phyloP scores from a whole-genome alignment of 2,797 vertebrate species.

The Siniperca obscura region DNA sequence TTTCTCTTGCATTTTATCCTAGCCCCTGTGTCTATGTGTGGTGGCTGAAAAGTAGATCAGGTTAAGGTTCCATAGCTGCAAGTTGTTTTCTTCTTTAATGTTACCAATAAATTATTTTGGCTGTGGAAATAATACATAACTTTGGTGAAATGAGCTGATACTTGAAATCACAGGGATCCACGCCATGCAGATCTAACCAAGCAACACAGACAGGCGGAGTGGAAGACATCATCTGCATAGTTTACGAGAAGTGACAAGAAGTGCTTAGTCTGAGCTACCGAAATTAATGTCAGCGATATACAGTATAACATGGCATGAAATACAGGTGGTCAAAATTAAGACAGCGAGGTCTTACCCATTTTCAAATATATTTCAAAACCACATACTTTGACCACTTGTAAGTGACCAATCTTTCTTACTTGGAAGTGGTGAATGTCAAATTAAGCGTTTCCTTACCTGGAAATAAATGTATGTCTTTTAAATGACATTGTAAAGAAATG shows the following conservation, averaged over 20 bases:
- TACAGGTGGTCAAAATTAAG: neutral
- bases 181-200: constrained; percentile 19
- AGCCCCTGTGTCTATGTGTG: constrained; percentile 11
- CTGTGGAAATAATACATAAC: neutral
- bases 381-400: neutral
- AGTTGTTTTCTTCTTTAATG: neutral
- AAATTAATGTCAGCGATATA: constrained; percentile 15
- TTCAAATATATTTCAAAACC: neutral
- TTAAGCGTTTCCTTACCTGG: no score
- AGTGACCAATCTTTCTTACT: neutral
- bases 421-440: neutral
- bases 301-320: neutral
- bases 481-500: constrained; percentile 1
- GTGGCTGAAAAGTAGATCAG: neutral
- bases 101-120: neutral
- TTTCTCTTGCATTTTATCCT: constrained; percentile 1
- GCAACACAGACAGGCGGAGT: constrained; percentile 21
- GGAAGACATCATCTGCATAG: constrained; percentile 16
- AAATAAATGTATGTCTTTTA: neutral
- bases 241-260: constrained; percentile 36
- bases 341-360: neutral
- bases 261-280: neutral
- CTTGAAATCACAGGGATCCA: constrained; percentile 8
- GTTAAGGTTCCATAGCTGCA: neutral
- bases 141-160: constrained; percentile 2